Evolutionary conservation across 2,888 invertebrate species (phyloP).

Genomic region (Gymnosoma rotundatum): DNA sequence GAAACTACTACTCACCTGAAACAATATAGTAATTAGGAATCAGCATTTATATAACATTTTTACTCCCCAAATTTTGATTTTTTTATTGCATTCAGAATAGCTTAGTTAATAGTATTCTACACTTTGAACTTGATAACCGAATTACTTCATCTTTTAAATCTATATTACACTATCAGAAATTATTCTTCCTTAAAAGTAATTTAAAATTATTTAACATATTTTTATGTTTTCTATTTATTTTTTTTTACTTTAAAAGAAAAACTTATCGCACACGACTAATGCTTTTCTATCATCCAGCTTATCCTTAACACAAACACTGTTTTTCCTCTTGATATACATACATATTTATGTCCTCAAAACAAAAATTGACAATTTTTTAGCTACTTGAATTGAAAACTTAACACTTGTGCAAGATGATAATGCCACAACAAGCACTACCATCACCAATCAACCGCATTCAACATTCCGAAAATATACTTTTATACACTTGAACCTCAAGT

Average conservation of each 20-base stretch:
- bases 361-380: conserved; percentile 41
- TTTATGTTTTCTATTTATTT: neutral
- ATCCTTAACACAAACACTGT: conserved; percentile 53
- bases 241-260: conserved; percentile 15
- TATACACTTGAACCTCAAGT: conserved; percentile 61
- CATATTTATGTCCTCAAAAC: conserved; percentile 25
- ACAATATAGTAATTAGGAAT: no score
- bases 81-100: no score
- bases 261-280: neutral
- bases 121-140: no score
- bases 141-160: no score
- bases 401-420: conserved; percentile 35
- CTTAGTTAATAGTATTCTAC: no score
- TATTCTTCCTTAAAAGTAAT: no score
- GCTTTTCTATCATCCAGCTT: conserved; percentile 48
- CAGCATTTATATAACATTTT: no score
- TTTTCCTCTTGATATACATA: conserved; percentile 27
- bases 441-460: conserved; percentile 45
- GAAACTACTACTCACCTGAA: no score
- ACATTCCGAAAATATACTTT: conserved; percentile 21
- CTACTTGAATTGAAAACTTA: conserved; percentile 29
- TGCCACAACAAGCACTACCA: conserved; percentile 20
- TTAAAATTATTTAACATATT: no score
- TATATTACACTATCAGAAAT: no score
- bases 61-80: no score